Base-by-base conservation (phyloP, 92 coral and sea anemone genomes). In the Palythoa heliodiscus region DNA sequence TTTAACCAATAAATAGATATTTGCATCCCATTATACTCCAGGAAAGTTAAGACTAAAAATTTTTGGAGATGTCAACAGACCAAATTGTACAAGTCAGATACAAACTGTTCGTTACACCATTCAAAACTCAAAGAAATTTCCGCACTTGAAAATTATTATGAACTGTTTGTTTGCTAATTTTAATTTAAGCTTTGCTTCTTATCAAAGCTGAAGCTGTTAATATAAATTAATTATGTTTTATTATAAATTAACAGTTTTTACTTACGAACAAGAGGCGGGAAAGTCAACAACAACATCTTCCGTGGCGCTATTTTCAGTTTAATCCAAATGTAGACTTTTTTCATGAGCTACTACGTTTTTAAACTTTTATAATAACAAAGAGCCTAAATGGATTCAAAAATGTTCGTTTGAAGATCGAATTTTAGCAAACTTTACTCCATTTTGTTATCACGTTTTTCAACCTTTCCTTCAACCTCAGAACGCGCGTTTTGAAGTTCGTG, bases 241-340 rank as follows among this genome's bases (percentile, higher is more conserved):
- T n/a, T n/a, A n/a, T n/a, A 69, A 83, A 83, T n/a, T n/a, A 71
- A 70, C 38, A 70, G 87, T 78, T 70, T 83, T 83, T 52, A 83
- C 87, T 83, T 71, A 83, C 87, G 78, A 83, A 83, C 70, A 83
- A 71, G 87, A 83, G 48, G 87, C 87, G 70, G 79, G 87, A 83
- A 83, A 83, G 70, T 83, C 87, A 70, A 78, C 70, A 29, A 29
- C 35, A 29, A 29, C 1, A 29, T 29, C 35, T 69, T 70, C 78
- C 87, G 43, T 48, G 80, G 47, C 39, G 70, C 39, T 55, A 29
- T 83, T 29, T 29, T 29, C 35, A 29, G 35, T 0, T 29, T 1
- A 29, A 29, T 29, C 35, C 1, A 29, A 29, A 29, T 29, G 35
- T 29, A 29, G 35, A 29, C 35, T 29, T 29, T 29, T 29, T 29